Evolutionary conservation across 2,113 vertebrate genomes (phyloP), one percentile per base, ranked within the genome.

Genomic region (Cebus imitator): DNA sequence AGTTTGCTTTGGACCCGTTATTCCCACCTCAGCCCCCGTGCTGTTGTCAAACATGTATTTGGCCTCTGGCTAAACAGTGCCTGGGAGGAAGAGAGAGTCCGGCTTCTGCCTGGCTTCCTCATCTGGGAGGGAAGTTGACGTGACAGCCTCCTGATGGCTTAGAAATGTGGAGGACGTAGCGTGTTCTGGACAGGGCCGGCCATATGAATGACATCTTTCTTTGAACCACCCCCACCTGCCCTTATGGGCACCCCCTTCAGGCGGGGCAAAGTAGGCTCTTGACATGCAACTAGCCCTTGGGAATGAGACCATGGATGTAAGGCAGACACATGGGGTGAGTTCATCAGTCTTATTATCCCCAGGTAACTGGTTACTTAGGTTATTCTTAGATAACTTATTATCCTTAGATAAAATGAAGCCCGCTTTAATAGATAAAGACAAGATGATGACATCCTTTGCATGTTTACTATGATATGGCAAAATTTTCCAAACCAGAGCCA

Each of bases 391-490:
- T 21, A 21, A 75, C n/a, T 61, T 61, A 64, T 30, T 30, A 64
- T 64, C 61, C 27, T 11, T 37, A 66, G 37, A 35, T 17, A 21
- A 75, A 43, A 43, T 0, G 57, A 48, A 50, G 23, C 86, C 27
- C 52, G 16, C 55, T 8, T 68, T 50, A 82, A 35, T 21, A 50
- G 94, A 75, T 87, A 95, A 57, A 57, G 94, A 43, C 91, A 16
- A 87, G 90, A 48, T 94, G 70, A 17, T 81, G 97, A 93, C 73
- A 96, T 97, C 92, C 80, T 98, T 66, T 35, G 95, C 93, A 90
- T 94, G 79, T 99, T 99, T 99, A 99, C 98, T 99, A 92, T 45
- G 89, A 95, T 98, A 98, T 96, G 96, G 90, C 86, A 50, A 73
- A 30, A 55, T 96, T 96, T 97, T 97, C 97, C 96, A 86, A 93